Percentiles rank a stretch among this genome's conserved stretches.
These are phyloP conservation scores for Lacerta bilineata DNA, from an alignment of 2,797 vertebrate genomes.

Conservation along the genomic window DNA sequence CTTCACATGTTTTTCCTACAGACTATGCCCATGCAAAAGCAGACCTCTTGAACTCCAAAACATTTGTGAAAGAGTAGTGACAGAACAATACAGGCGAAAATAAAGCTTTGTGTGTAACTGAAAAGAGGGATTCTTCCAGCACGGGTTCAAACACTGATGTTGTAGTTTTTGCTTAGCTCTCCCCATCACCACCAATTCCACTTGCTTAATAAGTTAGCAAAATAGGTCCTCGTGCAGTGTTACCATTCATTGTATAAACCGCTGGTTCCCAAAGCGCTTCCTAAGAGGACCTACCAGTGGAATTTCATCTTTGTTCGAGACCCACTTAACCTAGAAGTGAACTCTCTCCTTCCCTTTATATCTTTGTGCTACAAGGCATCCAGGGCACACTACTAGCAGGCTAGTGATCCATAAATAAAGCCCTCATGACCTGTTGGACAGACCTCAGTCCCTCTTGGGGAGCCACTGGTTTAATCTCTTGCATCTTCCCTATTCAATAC, in stretches of 20 bases:
- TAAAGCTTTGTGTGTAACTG: neutral
- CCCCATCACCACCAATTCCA: neutral
- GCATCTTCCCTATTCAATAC: conserved; percentile 15
- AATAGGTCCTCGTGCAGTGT: conserved; percentile 16
- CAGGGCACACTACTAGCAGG: neutral
- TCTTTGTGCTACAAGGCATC: neutral
- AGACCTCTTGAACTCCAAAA: neutral
- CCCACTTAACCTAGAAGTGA: conserved; percentile 38
- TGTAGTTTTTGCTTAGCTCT: neutral
- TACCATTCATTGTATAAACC: neutral
- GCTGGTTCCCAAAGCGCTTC: conserved; percentile 22
- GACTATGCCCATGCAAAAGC: neutral
- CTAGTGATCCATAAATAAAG: conserved; percentile 26
- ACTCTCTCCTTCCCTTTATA: conserved; percentile 28
- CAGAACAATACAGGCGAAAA: neutral
- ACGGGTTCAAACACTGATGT: neutral
- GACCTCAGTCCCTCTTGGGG: neutral
- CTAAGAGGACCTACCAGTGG: conserved; percentile 6
- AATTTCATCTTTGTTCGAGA: conserved; percentile 36
- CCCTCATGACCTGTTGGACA: neutral
- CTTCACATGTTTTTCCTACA: neutral
- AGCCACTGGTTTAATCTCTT: conserved; percentile 42
- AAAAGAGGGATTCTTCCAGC: neutral
- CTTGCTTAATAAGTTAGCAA: neutral
- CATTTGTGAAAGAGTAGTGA: rapidly evolving